Conservation (phyloP, 2,797 vertebrate genomes). For the Glossophaga mutica region DNA sequence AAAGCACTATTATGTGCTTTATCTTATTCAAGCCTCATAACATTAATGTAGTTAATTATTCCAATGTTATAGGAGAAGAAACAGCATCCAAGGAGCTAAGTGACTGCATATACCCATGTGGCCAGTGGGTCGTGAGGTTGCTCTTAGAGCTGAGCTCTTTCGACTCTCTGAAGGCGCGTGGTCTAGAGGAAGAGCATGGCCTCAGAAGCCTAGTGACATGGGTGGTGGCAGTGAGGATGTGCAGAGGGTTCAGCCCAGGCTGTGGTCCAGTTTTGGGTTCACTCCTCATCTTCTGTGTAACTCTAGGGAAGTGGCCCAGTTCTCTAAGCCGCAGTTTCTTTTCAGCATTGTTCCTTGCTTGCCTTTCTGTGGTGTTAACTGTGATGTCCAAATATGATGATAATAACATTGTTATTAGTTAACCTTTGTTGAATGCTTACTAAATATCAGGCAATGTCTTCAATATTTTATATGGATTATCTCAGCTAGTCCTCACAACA, state of each 20-base stretch:
- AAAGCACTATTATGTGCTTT: not conserved
- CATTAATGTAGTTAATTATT: not conserved
- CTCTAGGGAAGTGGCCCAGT: not conserved
- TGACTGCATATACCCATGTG: not conserved
- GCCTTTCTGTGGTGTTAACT: not conserved
- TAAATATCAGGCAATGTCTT: not conserved
- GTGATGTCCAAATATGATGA: not conserved
- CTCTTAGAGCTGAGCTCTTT: not conserved
- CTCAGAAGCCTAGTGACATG: not conserved
- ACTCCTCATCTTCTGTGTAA: not conserved
- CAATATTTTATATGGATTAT: not conserved
- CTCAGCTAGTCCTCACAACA: not conserved
- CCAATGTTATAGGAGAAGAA: not conserved
- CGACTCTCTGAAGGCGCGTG: not conserved
- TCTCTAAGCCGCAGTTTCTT: not conserved
- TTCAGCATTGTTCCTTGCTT: not conserved
- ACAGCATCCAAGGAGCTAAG: not conserved
- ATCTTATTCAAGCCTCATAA: not conserved
- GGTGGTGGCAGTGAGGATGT: not conserved
- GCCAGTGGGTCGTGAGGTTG: not conserved
- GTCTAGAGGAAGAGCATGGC: not conserved
- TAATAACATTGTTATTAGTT: not conserved
- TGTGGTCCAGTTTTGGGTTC: not conserved
- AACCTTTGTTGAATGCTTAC: slow-evolving; percentile 1
- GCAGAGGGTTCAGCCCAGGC: not conserved